Base-by-base conservation (phyloP, 1,140 invertebrate genomes). In the Probaryconus sp. region DNA sequence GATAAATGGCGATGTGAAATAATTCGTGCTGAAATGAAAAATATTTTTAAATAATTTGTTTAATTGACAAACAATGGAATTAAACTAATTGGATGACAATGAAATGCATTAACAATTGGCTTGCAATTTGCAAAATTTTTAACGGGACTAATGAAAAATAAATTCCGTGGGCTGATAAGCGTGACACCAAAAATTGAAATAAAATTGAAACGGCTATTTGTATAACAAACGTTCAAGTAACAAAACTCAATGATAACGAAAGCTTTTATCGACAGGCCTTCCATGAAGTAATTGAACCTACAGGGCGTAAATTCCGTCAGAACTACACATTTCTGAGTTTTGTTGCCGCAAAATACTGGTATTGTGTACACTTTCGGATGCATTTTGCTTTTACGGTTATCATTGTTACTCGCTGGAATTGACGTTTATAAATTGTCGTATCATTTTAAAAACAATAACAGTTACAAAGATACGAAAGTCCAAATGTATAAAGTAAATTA, bases 361-460 rank as follows among this genome's bases (percentile, higher is more conserved):
- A 31, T 10, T 14, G 6, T 1, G 14, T 2, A 7, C 11, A 40
- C n/a, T 55, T 55, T 28, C 50, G 11, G 1, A 17, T 16, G 17
- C 18, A 55, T 40, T 55, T 55, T 38, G 24, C 40, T 55, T 26
- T 28, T 20, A n/a, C 24, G 13, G 35, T 55, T 40, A 40, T 40
- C 28, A 40, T 40, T 40, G 20, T 40, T 18, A 6, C 35, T n/a
- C n/a, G n/a, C n/a, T n/a, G n/a, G n/a, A n/a, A n/a, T n/a, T 1
- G 14, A 40, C 33, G 6, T 51, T 51, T 50, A 21, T 21, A 26
- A 50, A 33, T 50, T 14, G 30, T 2, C 18, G 30, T 28, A 45
- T 45, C 42, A 45, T 45, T 45, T 26, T 18, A 9, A 30, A 48
- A 48, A 48, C 17, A 48, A 33, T 48, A 11, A 20, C 11, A 24